Evolutionary conservation across 2,113 vertebrate genomes (phyloP).

Genomic region (Callipepla squamata): DNA sequence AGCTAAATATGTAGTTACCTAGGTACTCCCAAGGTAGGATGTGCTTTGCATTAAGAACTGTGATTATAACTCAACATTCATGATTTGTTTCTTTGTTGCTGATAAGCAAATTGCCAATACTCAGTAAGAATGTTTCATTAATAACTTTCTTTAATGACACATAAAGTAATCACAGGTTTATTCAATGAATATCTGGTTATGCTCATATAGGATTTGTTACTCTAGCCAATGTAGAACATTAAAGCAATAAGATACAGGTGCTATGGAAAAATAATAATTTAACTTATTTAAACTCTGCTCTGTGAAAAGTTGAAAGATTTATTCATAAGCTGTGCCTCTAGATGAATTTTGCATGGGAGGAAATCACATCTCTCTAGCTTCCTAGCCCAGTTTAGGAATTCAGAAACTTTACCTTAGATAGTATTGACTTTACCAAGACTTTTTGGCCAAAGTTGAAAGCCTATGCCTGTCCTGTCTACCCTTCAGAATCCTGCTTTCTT

Average conservation of each 20-base stretch:
- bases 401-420: background rate
- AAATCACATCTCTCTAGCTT: background rate
- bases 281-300: background rate
- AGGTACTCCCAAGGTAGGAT: background rate
- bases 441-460: background rate
- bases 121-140: background rate
- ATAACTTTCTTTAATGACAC: background rate
- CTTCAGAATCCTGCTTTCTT: background rate
- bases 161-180: background rate
- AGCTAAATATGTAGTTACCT: conserved; percentile 18
- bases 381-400: background rate
- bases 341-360: accelerated
- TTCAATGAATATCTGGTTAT: background rate
- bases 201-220: background rate
- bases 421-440: background rate
- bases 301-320: background rate
- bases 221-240: background rate
- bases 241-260: background rate
- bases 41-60: background rate
- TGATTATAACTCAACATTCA: background rate
- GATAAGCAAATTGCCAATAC: background rate
- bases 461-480: background rate
- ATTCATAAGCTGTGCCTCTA: background rate
- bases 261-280: background rate
- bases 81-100: background rate